Base-by-base conservation (phyloP, 2,888 invertebrate species). In the Arctia plantaginis region DNA sequence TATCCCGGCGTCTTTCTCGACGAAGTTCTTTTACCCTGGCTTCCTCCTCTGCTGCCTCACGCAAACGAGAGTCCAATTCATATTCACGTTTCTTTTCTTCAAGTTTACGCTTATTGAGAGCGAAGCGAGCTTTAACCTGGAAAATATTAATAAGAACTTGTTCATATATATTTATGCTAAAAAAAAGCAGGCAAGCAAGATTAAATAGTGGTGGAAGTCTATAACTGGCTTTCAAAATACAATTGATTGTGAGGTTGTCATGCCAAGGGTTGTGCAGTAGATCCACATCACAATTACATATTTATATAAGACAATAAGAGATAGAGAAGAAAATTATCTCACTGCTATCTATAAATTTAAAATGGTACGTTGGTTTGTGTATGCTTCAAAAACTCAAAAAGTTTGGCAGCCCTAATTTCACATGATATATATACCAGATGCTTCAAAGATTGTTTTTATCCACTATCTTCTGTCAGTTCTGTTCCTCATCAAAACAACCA, bases 61-160 rank as follows among this genome's bases (percentile, higher is more conserved):
- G 97, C 79, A 99, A 96, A 87, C 99, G 94, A 76, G 98, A 97
- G 80, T 99, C 98, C 87, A 99, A 96, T 93, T 99, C 99, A 92
- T 99, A 99, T 90, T 99, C 99, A 88, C 98, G 98, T 90, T 98
- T 98, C 92, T 99, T 99, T 88, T 99, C 99, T 92, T 99, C 99
- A 89, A 98, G 95, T 95, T 99, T 99, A 87, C 98, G 98, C 93
- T 99, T 99, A 91, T 99, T 99, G 44, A 97, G 90, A 85, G 98
- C 98, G 95, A 99, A 99, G 80, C 99, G 96, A 81, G 98, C 98
- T 94, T 98, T 99, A 0, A 98, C 97, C 96, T 96, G 86, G 67
- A 90, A 80, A 44, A 30, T 27, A 39, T 66, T 65, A 55, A 55
- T 33, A 30, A 73, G 27, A 47, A 33, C 7, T n/a, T 66, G 39